Evolutionary conservation across 2,888 invertebrate genomes (phyloP).

Genomic region (Pristionchus exspectatus): DNA sequence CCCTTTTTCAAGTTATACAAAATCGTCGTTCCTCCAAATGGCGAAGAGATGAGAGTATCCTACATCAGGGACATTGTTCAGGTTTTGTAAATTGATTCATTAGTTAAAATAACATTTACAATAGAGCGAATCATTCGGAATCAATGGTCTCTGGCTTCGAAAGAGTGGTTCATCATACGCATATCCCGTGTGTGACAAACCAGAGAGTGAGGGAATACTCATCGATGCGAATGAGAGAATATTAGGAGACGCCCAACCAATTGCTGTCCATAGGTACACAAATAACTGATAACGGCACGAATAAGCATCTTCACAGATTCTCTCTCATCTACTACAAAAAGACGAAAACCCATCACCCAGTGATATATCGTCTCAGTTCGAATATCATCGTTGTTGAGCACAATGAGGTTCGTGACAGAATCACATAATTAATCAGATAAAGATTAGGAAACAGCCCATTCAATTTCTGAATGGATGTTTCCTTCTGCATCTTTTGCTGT

Average conservation of each 20-base stretch:
- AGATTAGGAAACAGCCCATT: neutral
- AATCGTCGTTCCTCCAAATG: neutral
- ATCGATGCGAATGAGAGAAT: neutral
- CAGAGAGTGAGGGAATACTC: slow-evolving; percentile 3
- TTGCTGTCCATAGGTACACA: neutral
- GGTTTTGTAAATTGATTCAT: neutral
- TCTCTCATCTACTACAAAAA: slow-evolving; percentile 31
- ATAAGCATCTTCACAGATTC: neutral
- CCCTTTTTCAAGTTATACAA: neutral
- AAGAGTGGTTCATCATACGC: slow-evolving; percentile 13
- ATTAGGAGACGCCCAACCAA: slow-evolving; percentile 2
- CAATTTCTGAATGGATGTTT: neutral
- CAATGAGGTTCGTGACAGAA: neutral
- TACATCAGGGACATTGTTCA: neutral
- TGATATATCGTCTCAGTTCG: neutral
- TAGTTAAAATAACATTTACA: too few species aligned
- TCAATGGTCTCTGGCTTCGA: neutral
- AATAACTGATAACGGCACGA: neutral
- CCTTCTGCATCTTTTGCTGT: neutral
- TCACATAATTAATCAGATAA: neutral
- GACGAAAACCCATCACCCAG: neutral
- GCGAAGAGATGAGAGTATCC: neutral
- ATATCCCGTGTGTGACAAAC: neutral
- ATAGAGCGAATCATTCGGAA: neutral
- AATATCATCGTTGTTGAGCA: neutral